Base-by-base conservation (phyloP, 2,888 invertebrate genomes). In the Melanargia galathea region DNA sequence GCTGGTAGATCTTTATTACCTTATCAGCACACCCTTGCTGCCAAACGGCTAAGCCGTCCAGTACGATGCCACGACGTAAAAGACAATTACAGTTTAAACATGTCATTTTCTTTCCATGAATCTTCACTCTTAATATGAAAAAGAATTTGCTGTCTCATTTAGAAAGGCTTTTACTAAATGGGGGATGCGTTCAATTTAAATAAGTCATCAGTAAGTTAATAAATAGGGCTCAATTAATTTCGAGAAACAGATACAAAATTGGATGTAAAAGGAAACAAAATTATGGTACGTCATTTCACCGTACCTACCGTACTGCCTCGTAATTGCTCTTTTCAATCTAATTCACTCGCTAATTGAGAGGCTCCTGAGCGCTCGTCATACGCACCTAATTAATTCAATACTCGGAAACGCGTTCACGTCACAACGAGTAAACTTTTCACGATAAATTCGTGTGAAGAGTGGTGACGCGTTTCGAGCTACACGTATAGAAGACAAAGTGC, bases 311-410 rank as follows among this genome's bases (percentile, higher is more conserved):
- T 33, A 20, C 35, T 13, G n/a, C 16, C 56, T 26, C 56, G 10
- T 57, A 64, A 46, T 52, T 51, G 59, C 51, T 56, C 26, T 43
- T 46, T 58, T 24, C 54, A 67, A 67, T 65, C 35, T 58, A 62
- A 64, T 63, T 67, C 49, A 64, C 24, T 52, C 46, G 46, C 48
- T 68, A 70, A 71, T 66, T 69, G 67, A 70, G 68, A 63, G 51
- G 60, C 58, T 46, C 49, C 48, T 51, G 51, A 51, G 33, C 55
- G 38, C 40, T 45, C 57, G 24, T 67, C 67, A 67, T 45, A 64
- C 61, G 65, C 60, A 68, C 62, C 63, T 70, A 72, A 73, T 71
- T 71, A 72, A 72, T 70, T 71, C 70, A 71, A 73, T 70, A 70
- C 64, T 58, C 64, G 64, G 62, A 65, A 68, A 69, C 65, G 66